Conservation (phyloP, 2,113 vertebrate genomes). For the Neolamprologus caudopunctatus region DNA sequence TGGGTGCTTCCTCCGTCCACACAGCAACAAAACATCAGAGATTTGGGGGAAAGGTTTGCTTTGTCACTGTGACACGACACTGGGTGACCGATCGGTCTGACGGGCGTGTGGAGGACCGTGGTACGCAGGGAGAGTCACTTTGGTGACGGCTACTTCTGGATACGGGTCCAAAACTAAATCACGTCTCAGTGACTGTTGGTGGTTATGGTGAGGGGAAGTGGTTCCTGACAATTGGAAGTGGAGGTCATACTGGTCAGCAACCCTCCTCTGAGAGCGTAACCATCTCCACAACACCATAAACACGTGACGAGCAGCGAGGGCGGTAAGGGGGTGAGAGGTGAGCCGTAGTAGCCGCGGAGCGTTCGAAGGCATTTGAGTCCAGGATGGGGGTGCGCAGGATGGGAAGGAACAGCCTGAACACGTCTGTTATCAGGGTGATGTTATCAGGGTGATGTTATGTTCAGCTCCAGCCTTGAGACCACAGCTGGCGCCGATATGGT, state of each 20-base stretch:
- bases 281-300: neutral
- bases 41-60: neutral
- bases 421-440: neutral
- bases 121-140: neutral
- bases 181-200: neutral
- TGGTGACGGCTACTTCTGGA: neutral
- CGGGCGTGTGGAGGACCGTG: neutral
- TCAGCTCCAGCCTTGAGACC: neutral
- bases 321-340: neutral
- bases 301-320: neutral
- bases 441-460: neutral
- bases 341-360: neutral
- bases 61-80: neutral
- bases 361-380: neutral
- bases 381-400: neutral
- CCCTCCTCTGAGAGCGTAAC: neutral
- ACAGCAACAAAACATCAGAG: neutral
- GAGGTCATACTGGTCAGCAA: neutral
- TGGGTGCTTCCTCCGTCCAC: neutral
- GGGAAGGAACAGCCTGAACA: neutral
- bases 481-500: neutral
- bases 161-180: neutral
- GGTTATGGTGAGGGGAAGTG: neutral
- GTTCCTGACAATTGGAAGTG: neutral
- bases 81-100: neutral